These are phyloP conservation scores for Protonibea diacanthus DNA, from an alignment of 2,797 vertebrate genomes.

Conservation along the genomic window DNA sequence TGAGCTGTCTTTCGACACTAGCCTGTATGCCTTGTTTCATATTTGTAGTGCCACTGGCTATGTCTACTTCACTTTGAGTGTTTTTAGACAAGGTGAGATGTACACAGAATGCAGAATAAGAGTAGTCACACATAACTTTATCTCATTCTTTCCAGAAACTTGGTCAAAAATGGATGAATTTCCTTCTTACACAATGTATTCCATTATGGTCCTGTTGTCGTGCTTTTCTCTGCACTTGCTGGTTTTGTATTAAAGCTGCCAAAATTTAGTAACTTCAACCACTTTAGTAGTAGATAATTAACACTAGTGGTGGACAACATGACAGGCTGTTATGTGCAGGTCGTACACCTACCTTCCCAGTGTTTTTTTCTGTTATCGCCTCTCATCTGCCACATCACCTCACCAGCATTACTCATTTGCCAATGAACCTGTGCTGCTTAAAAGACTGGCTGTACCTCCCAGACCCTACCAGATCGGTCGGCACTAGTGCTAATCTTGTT, in stretches of 20 bases:
- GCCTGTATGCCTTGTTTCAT: background rate
- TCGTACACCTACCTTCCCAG: no score
- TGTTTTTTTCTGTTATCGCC: no score
- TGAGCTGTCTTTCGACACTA: slow-evolving; percentile 2
- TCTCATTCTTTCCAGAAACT: background rate
- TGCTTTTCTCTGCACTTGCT: background rate
- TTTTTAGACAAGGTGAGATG: background rate
- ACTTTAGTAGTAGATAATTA: background rate
- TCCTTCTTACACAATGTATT: background rate
- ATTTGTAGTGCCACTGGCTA: background rate
- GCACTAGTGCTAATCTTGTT: no score
- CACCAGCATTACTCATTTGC: no score
- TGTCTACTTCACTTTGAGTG: background rate
- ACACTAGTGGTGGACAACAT: background rate
- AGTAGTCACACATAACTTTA: background rate
- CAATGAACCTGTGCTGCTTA: no score
- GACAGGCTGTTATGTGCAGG: background rate
- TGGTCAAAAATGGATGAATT: background rate
- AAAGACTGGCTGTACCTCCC: no score
- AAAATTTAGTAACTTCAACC: no score
- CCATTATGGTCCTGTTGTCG: background rate
- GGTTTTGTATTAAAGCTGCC: background rate
- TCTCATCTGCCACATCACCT: no score
- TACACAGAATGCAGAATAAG: background rate
- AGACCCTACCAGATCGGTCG: no score